Percentiles rank a stretch among this genome's conserved stretches.
phyloP scores from a whole-genome alignment of 2,797 vertebrate genomes.

The Pseudomugil tenellus region DNA sequence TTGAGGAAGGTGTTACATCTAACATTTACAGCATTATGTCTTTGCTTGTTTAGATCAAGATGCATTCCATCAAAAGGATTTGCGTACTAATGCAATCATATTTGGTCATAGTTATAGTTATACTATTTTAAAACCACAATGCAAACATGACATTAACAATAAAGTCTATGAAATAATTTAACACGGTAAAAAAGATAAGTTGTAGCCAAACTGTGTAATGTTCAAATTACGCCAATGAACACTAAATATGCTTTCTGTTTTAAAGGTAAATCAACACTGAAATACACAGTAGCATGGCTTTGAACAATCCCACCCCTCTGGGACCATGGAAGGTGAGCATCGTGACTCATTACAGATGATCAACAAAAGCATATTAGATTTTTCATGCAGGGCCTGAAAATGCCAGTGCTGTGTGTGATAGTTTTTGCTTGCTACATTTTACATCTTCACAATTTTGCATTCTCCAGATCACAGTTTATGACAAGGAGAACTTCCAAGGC shows the following conservation, averaged over 20 bases:
- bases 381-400: constrained; percentile 32
- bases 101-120: neutral
- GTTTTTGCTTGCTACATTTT: constrained; percentile 41
- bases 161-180: neutral
- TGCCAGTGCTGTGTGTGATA: constrained; percentile 30
- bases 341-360: neutral
- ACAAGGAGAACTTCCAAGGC: constrained; percentile 97
- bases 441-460: constrained; percentile 55
- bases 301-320: constrained; percentile 89
- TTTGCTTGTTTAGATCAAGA: neutral
- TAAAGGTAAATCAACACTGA: constrained; percentile 67
- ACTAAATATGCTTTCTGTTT: constrained; percentile 21
- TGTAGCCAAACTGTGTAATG: neutral
- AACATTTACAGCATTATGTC: neutral
- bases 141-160: neutral
- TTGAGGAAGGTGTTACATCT: constrained; percentile 14
- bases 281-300: constrained; percentile 89
- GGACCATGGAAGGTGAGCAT: constrained; percentile 93
- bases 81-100: neutral
- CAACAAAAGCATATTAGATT: constrained; percentile 16
- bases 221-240: neutral
- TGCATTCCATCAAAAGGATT: neutral
- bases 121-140: neutral
- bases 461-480: constrained; percentile 92
- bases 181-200: neutral